A percentile compares a stretch with the other conserved stretches of the same genome.
Conservation (phyloP, 1,140 invertebrate genomes). For the Andricus grossulariae region DNA sequence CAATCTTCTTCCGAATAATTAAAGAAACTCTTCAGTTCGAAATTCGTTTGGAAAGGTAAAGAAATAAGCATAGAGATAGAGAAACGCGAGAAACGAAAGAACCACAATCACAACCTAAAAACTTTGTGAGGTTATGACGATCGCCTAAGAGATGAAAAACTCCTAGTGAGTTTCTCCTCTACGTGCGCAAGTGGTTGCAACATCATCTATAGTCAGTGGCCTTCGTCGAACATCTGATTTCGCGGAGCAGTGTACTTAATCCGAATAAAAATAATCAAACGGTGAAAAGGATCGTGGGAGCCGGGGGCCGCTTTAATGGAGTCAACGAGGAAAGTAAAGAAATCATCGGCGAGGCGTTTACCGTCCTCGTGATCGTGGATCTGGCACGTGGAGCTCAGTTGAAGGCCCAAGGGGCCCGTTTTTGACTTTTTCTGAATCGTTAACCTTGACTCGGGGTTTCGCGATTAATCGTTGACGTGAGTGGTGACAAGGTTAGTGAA, state of each 20-base stretch:
- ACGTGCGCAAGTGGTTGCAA: background rate
- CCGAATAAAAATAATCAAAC: slow-evolving; percentile 40
- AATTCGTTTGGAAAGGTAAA: too few species aligned
- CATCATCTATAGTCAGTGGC: slow-evolving; percentile 45
- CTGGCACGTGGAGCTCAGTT: background rate
- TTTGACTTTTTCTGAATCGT: slow-evolving; percentile 17
- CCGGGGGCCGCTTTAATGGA: slow-evolving; percentile 50
- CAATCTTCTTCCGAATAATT: too few species aligned
- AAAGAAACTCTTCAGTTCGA: too few species aligned
- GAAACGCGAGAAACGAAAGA: too few species aligned
- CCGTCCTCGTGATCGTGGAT: slow-evolving; percentile 41
- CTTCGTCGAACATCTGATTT: slow-evolving; percentile 60
- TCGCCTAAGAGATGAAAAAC: too few species aligned
- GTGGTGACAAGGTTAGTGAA: background rate
- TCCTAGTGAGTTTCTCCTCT: slow-evolving; percentile 1
- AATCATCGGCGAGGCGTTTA: slow-evolving; percentile 35
- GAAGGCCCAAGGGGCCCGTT: slow-evolving; percentile 34
- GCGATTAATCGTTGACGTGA: background rate
- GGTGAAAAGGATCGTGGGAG: slow-evolving; percentile 36
- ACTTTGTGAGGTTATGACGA: too few species aligned
- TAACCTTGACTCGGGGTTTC: slow-evolving; percentile 19
- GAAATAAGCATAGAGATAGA: too few species aligned
- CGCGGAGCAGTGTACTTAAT: slow-evolving; percentile 58
- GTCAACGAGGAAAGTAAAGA: slow-evolving; percentile 27
- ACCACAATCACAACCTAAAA: too few species aligned